These are phyloP conservation scores for Sphyrna mokarran DNA, from an alignment of 2,113 vertebrate genomes.

Conservation along the genomic window DNA sequence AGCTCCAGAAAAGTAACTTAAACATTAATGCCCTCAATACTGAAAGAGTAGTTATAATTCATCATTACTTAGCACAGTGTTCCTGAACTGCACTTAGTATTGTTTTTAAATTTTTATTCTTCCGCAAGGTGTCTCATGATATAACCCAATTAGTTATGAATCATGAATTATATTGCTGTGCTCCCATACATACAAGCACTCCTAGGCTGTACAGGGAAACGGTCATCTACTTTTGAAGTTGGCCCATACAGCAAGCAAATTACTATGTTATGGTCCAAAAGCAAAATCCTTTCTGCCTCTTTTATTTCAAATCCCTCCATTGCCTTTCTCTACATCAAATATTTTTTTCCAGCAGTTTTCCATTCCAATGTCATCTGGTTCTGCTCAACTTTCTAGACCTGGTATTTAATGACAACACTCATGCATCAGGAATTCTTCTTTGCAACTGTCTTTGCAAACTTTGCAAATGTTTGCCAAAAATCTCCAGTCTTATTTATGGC, in stretches of 20 bases:
- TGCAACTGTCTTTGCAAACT: background rate
- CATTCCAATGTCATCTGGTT: background rate
- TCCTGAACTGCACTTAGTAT: background rate
- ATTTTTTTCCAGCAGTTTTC: background rate
- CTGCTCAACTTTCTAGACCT: background rate
- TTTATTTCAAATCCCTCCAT: background rate
- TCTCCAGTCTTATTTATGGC: too few species aligned
- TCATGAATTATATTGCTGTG: background rate
- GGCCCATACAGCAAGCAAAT: background rate
- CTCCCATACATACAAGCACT: background rate
- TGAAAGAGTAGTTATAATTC: background rate
- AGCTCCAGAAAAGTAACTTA: background rate
- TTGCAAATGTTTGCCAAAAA: background rate
- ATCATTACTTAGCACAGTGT: background rate
- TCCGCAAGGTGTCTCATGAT: background rate
- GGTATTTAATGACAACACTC: background rate
- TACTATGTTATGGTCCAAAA: background rate
- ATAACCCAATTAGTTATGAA: background rate
- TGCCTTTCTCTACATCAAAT: background rate
- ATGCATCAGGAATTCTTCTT: background rate
- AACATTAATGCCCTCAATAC: background rate
- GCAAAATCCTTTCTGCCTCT: background rate
- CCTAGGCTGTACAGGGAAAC: background rate
- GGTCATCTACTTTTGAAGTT: background rate
- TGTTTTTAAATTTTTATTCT: slow-evolving; percentile 4